Evolutionary conservation across 2,797 vertebrate genomes (phyloP).

Genomic region (Euthynnus affinis): DNA sequence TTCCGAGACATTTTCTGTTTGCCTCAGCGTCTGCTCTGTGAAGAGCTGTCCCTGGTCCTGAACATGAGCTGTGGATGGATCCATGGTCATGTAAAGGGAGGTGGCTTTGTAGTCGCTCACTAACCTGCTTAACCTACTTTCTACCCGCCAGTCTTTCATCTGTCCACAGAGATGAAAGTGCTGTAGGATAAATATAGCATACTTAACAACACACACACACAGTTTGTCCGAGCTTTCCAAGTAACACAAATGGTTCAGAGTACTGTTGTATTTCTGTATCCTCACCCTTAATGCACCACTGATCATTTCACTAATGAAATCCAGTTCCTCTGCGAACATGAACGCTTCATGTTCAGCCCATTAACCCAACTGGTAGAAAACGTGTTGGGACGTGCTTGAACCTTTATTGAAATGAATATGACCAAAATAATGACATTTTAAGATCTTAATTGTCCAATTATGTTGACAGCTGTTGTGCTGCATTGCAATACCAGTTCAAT

Average conservation of each 20-base stretch:
- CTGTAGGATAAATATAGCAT: constrained; percentile 76
- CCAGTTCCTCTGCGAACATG: constrained; percentile 62
- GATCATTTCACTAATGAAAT: constrained; percentile 73
- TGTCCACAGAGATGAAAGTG: constrained; percentile 69
- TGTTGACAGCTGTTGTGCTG: constrained; percentile 85
- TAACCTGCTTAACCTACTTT: constrained; percentile 86
- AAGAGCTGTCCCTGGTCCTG: constrained; percentile 75
- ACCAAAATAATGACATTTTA: constrained; percentile 84
- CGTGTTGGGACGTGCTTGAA: constrained; percentile 75
- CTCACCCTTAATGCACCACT: constrained; percentile 48
- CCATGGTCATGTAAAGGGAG: constrained; percentile 55
- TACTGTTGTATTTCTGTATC: constrained; percentile 24
- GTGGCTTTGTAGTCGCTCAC: constrained; percentile 72
- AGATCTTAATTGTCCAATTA: constrained; percentile 89
- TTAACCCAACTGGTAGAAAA: constrained; percentile 83
- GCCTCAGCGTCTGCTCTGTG: constrained; percentile 34
- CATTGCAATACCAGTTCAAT: constrained; percentile 84
- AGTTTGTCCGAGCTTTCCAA: constrained; percentile 31
- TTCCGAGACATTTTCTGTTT: constrained; percentile 26
- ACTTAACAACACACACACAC: constrained; percentile 43
- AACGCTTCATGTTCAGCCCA: constrained; percentile 74
- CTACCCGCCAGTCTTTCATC: constrained; percentile 62
- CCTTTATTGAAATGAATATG: constrained; percentile 83
- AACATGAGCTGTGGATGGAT: constrained; percentile 55
- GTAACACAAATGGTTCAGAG: constrained; percentile 1